phyloP scores from a whole-genome alignment of 1,140 invertebrate genomes.

The Scaptomyza pallida region DNA sequence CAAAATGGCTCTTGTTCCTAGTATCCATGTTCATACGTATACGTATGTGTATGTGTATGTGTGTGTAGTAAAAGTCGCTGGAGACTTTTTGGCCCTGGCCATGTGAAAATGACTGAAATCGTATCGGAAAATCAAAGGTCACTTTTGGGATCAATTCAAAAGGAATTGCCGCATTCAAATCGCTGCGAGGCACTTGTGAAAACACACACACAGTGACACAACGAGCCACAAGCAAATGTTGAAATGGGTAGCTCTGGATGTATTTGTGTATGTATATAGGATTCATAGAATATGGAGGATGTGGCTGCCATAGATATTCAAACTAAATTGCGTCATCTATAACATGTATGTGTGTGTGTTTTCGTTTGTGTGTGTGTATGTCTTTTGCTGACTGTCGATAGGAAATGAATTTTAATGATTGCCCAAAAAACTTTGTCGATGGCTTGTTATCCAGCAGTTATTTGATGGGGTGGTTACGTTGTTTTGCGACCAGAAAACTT shows the following conservation, averaged over 20 bases:
- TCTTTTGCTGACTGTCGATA: slow-evolving; percentile 72
- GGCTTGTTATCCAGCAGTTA: slow-evolving; percentile 58
- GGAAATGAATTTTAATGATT: slow-evolving; percentile 83
- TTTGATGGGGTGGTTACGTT: slow-evolving; percentile 31
- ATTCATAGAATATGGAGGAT: slow-evolving; percentile 29
- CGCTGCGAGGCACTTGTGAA: slow-evolving; percentile 76
- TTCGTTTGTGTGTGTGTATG: slow-evolving; percentile 20
- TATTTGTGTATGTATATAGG: neutral
- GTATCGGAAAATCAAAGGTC: slow-evolving; percentile 82
- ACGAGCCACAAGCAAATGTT: neutral
- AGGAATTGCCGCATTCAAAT: slow-evolving; percentile 82
- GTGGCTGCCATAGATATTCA: slow-evolving; percentile 74
- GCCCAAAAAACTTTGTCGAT: slow-evolving; percentile 54
- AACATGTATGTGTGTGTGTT: slow-evolving; percentile 45
- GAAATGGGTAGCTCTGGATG: slow-evolving; percentile 1
- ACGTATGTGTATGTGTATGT: slow-evolving; percentile 1
- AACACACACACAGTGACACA: slow-evolving; percentile 20
- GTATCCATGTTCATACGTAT: slow-evolving; percentile 7
- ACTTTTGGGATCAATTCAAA: slow-evolving; percentile 83
- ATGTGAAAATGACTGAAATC: slow-evolving; percentile 80
- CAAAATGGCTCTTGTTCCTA: slow-evolving; percentile 62
- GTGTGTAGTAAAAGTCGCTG: slow-evolving; percentile 46
- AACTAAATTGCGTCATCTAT: slow-evolving; percentile 81
- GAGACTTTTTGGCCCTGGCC: slow-evolving; percentile 73
- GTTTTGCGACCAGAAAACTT: slow-evolving; percentile 53